These are phyloP conservation scores for Dione vanillae DNA, from an alignment of 2,888 invertebrate genomes.

Conservation along the genomic window DNA sequence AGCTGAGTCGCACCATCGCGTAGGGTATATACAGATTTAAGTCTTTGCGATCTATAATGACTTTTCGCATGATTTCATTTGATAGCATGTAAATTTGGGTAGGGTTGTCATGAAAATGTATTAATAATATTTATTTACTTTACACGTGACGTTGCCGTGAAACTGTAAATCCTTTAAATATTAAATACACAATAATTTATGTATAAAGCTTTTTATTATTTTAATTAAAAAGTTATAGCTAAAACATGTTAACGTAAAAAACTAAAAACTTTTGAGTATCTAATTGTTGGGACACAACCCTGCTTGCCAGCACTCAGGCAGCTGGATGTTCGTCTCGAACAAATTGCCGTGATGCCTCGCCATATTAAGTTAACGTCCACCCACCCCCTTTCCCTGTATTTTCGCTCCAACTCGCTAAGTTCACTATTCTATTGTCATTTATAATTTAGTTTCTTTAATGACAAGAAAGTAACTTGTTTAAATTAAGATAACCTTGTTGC, in stretches of 20 bases:
- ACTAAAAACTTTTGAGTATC: slow-evolving; percentile 35
- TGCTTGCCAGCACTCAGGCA: slow-evolving; percentile 68
- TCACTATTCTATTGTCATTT: slow-evolving; percentile 62
- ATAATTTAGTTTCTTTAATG: slow-evolving; percentile 63
- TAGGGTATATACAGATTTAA: slow-evolving; percentile 65
- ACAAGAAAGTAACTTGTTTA: slow-evolving; percentile 51
- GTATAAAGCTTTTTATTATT: no score
- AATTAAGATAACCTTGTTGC: slow-evolving; percentile 46
- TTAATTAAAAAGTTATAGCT: background rate
- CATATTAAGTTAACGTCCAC: slow-evolving; percentile 79
- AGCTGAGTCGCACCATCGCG: slow-evolving; percentile 41
- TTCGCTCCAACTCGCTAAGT: slow-evolving; percentile 54
- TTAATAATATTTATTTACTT: background rate
- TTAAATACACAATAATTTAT: background rate
- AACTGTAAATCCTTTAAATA: background rate
- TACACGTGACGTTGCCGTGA: background rate
- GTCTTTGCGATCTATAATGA: slow-evolving; percentile 77
- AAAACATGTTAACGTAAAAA: slow-evolving; percentile 25
- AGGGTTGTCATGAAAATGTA: slow-evolving; percentile 54
- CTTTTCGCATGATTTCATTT: slow-evolving; percentile 75
- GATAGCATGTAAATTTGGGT: slow-evolving; percentile 64
- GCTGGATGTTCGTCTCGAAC: slow-evolving; percentile 77
- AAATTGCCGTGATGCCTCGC: slow-evolving; percentile 81
- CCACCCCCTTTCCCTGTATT: slow-evolving; percentile 51
- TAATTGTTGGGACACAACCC: slow-evolving; percentile 59